Evolutionary conservation across 2,888 invertebrate species (phyloP).

Genomic region (Maniola hyperantus): DNA sequence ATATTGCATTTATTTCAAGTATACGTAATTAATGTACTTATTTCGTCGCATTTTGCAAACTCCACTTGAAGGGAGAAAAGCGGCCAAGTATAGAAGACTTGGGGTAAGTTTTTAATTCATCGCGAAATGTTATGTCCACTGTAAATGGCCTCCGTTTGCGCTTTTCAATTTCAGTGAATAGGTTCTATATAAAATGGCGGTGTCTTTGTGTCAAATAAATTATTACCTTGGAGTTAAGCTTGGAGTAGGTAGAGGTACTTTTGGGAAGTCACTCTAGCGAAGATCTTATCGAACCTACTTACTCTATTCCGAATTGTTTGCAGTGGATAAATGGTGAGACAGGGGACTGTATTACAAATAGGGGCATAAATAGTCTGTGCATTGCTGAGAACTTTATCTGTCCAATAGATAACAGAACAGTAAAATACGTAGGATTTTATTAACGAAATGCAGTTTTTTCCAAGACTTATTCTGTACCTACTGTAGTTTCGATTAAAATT

Average conservation of each 20-base stretch:
- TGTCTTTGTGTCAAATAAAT: constrained; percentile 23
- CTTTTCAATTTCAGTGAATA: constrained; percentile 10
- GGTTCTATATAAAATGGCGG: constrained; percentile 8
- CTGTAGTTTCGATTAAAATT: neutral
- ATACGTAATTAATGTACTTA: too few species aligned
- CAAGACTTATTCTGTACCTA: neutral
- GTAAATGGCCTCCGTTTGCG: neutral
- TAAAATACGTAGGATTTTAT: constrained; percentile 25
- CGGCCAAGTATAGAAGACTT: neutral
- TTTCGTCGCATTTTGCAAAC: neutral
- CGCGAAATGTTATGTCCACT: neutral
- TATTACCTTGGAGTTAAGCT: constrained; percentile 22
- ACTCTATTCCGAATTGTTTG: constrained; percentile 17
- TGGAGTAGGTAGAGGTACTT: too few species aligned
- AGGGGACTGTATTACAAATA: constrained; percentile 18
- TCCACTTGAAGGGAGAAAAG: neutral
- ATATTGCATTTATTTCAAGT: too few species aligned
- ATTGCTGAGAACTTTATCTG: constrained; percentile 23
- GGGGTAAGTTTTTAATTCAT: constrained; percentile 7
- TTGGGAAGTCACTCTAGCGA: constrained; percentile 5
- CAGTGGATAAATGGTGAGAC: constrained; percentile 3
- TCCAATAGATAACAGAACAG: too few species aligned
- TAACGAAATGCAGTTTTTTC: constrained; percentile 15
- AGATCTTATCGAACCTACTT: constrained; percentile 16
- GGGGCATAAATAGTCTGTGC: constrained; percentile 30